Evolutionary conservation across 2,888 invertebrate genomes (phyloP).

Genomic region (Andrena fulva): DNA sequence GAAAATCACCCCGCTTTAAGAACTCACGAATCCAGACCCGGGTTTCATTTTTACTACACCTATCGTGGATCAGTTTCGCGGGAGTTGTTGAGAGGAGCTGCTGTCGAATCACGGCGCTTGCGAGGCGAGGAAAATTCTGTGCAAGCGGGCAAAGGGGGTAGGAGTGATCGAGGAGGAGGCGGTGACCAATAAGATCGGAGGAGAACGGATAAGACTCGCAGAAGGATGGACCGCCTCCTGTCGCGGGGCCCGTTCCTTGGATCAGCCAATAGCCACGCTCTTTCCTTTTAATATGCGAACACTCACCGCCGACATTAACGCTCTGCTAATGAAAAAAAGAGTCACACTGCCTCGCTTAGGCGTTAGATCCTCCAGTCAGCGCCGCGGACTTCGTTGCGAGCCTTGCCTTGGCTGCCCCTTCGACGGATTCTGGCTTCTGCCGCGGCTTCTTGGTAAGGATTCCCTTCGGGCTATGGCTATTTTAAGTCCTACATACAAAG

Average conservation of each 20-base stretch:
- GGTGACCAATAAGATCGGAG: conserved; percentile 74
- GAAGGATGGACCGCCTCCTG: conserved; percentile 76
- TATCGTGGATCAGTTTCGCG: not conserved
- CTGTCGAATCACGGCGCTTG: conserved; percentile 25
- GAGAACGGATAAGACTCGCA: conserved; percentile 73
- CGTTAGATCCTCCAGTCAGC: conserved; percentile 59
- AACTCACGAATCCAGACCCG: too few species aligned
- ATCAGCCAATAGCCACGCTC: conserved; percentile 73
- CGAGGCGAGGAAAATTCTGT: conserved; percentile 54
- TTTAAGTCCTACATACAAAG: not conserved
- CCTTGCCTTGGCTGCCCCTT: not conserved
- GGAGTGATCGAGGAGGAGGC: conserved; percentile 70
- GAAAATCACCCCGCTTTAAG: not conserved
- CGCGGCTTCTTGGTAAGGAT: not conserved
- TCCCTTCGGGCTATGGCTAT: not conserved
- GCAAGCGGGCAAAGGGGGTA: conserved; percentile 49
- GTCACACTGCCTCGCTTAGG: conserved; percentile 57
- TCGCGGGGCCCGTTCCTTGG: conserved; percentile 55
- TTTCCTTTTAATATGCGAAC: conserved; percentile 75
- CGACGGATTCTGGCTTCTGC: not conserved
- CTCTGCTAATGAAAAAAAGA: conserved; percentile 66
- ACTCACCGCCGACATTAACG: conserved; percentile 56
- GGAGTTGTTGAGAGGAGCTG: too few species aligned
- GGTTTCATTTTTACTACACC: too few species aligned
- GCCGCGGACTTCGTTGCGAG: conserved; percentile 4